These are phyloP conservation scores for Limenitis arthemis DNA, from an alignment of 2,888 invertebrate species.

Conservation along the genomic window DNA sequence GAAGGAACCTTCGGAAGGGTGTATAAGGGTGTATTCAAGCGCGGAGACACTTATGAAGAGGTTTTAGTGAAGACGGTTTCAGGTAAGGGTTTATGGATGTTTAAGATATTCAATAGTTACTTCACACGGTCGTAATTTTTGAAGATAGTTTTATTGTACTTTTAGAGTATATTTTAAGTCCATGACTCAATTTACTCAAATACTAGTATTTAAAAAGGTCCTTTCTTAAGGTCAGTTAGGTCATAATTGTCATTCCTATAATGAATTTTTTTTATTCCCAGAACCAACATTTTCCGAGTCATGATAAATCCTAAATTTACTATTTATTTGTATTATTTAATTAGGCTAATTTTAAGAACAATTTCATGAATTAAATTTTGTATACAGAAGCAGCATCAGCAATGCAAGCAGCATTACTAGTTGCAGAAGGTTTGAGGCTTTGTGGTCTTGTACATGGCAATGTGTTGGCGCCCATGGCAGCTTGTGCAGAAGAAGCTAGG, in stretches of 20 bases:
- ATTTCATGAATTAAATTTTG: neutral
- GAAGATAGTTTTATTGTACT: no score
- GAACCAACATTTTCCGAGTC: no score
- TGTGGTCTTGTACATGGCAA: conserved; percentile 80
- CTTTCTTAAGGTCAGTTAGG: no score
- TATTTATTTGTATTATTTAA: no score
- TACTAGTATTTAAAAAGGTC: no score
- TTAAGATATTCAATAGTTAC: neutral
- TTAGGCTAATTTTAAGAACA: no score
- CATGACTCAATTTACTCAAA: no score
- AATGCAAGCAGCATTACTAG: conserved; percentile 78
- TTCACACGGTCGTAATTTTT: neutral
- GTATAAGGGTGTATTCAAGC: conserved; percentile 81
- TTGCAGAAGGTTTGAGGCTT: conserved; percentile 82
- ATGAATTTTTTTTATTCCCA: no score
- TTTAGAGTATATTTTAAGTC: no score
- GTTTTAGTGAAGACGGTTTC: conserved; percentile 90
- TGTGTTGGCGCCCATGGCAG: conserved; percentile 79
- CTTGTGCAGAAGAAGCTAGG: conserved; percentile 70
- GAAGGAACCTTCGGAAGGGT: conserved; percentile 93
- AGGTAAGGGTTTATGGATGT: conserved; percentile 62
- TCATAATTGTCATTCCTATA: no score
- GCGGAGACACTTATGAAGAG: conserved; percentile 76
- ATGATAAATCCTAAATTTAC: no score
- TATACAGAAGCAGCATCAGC: conserved; percentile 78